A percentile compares a stretch with the other conserved stretches of the same genome.
phyloP scores from a whole-genome alignment of 2,888 invertebrate species.

The Smittia sp. region DNA sequence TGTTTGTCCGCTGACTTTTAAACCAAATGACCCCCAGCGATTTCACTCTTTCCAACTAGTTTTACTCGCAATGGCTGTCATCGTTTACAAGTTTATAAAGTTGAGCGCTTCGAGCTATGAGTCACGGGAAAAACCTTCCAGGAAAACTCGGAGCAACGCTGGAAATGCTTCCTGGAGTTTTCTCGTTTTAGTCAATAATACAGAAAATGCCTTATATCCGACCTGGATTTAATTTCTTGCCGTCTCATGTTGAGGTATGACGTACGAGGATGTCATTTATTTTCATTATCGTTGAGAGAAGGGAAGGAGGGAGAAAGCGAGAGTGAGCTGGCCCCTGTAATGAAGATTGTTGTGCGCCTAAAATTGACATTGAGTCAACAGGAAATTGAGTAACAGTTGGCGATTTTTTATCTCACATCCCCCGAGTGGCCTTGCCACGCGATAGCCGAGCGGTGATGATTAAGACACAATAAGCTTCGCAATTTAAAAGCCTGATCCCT shows the following conservation, averaged over 20 bases:
- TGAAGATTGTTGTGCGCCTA: background rate
- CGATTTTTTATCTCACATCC: background rate
- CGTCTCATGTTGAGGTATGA: background rate
- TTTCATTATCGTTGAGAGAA: slow-evolving; percentile 1
- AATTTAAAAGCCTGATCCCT: background rate
- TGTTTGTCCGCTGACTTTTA: no score
- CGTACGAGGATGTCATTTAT: background rate
- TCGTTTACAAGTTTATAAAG: no score
- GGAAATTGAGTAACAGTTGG: slow-evolving; percentile 8
- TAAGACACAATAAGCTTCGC: background rate
- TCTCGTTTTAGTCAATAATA: no score
- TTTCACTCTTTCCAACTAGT: no score
- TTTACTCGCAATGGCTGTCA: no score
- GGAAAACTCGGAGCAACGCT: no score
- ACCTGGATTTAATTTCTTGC: background rate
- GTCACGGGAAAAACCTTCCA: no score
- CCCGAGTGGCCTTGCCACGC: background rate
- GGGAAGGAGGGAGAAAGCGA: background rate
- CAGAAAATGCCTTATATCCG: background rate
- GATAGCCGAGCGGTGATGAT: background rate
- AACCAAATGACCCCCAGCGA: no score
- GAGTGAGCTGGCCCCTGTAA: background rate
- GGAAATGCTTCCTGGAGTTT: no score
- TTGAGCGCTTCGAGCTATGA: no score
- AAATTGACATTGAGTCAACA: background rate